A percentile compares a stretch with the other conserved stretches of the same genome.
phyloP scores from a whole-genome alignment of 1,140 invertebrate species.

The Drosophila serrata region DNA sequence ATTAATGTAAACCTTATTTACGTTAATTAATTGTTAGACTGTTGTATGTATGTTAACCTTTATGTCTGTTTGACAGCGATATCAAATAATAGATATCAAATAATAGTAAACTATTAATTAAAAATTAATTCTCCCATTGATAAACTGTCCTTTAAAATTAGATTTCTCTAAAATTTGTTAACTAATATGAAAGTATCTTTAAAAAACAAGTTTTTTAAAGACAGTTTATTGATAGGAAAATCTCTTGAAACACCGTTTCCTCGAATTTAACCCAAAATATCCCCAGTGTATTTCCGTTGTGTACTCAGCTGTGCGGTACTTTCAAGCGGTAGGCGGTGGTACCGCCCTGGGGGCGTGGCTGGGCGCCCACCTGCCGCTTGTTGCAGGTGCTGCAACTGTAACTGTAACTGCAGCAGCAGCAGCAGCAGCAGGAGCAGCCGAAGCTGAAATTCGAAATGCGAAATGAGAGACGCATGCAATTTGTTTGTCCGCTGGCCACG shows the following conservation, averaged over 20 bases:
- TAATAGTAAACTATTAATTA: no score
- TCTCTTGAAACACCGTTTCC: no score
- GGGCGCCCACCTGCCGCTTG: slow-evolving; percentile 32
- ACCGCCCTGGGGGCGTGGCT: slow-evolving; percentile 12
- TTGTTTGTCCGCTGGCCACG: slow-evolving; percentile 58
- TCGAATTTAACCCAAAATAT: no score
- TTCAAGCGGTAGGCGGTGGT: slow-evolving; percentile 7
- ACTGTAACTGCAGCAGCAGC: slow-evolving; percentile 1
- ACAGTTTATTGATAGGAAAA: not conserved
- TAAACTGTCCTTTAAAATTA: no score
- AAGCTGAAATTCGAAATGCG: slow-evolving; percentile 35
- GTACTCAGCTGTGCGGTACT: not conserved
- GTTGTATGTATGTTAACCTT: no score
- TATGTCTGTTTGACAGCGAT: no score
- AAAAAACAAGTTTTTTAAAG: not conserved
- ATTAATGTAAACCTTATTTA: no score
- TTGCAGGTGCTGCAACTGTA: slow-evolving; percentile 15
- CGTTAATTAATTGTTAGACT: no score
- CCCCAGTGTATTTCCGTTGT: not conserved
- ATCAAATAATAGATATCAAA: no score
- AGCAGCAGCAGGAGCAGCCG: slow-evolving; percentile 8
- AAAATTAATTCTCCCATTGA: not conserved
- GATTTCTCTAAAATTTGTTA: not conserved
- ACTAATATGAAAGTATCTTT: not conserved
- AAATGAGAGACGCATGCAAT: slow-evolving; percentile 70